These are phyloP conservation scores for Atherinosoma microstoma DNA, from an alignment of 2,797 vertebrate genomes.

Conservation along the genomic window DNA sequence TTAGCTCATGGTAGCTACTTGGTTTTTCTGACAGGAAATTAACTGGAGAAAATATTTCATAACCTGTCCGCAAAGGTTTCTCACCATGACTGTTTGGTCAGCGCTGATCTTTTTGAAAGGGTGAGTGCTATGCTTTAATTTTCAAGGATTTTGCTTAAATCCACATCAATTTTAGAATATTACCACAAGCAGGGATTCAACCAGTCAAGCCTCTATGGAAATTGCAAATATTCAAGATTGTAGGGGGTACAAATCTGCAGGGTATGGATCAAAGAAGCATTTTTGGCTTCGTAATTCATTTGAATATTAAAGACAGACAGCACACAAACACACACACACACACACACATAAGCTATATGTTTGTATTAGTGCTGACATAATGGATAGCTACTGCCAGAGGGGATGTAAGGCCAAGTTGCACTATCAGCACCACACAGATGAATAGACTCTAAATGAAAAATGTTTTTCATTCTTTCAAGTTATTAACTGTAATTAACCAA, in stretches of 20 bases:
- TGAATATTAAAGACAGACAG: constrained; percentile 19
- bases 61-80: constrained; percentile 15
- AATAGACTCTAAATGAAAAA: background rate
- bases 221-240: constrained; percentile 18
- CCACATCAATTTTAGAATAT: constrained; percentile 37
- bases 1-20: background rate
- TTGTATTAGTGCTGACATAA: constrained; percentile 4
- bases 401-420: constrained; percentile 4
- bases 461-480: background rate
- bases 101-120: constrained; percentile 9
- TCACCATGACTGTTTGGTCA: background rate
- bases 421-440: background rate
- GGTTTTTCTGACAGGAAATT: constrained; percentile 16
- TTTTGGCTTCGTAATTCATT: constrained; percentile 21
- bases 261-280: constrained; percentile 17
- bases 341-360: background rate
- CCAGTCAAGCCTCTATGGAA: constrained; percentile 21
- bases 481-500: background rate
- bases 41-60: constrained; percentile 18
- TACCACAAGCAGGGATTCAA: constrained; percentile 27
- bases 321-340: background rate
- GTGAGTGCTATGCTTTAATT: background rate
- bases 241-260: constrained; percentile 4
- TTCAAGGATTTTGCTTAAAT: background rate
- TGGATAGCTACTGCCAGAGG: constrained; percentile 12